A percentile compares a stretch with the other conserved stretches of the same genome.
phyloP scores from a whole-genome alignment of 2,113 vertebrate genomes.

The Muntiacus reevesi region DNA sequence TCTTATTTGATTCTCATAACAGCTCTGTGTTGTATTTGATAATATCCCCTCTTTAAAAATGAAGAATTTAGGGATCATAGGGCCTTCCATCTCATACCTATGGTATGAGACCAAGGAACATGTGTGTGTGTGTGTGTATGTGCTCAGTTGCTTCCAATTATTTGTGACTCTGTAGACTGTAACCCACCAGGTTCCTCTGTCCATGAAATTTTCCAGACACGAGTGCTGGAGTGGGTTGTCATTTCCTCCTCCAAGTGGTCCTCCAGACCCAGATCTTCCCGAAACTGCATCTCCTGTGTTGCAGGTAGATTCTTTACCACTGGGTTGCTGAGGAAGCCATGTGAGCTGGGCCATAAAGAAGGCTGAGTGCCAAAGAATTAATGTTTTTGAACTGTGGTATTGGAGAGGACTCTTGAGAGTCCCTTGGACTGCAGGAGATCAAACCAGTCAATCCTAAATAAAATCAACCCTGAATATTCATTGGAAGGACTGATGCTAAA shows the following conservation, averaged over 20 bases:
- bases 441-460: background rate
- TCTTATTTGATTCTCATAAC: background rate
- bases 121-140: fast-evolving
- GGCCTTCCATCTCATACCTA: background rate
- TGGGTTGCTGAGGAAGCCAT: background rate
- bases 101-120: background rate
- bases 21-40: background rate
- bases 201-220: background rate
- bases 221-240: background rate
- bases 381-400: background rate
- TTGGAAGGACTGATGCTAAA: background rate
- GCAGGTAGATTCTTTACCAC: background rate
- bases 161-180: background rate
- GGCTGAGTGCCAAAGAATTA: background rate
- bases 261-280: background rate
- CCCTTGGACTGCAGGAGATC: background rate
- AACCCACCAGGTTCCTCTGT: background rate
- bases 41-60: background rate
- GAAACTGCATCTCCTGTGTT: background rate
- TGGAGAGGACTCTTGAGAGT: background rate
- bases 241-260: background rate
- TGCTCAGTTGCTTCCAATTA: background rate
- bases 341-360: background rate
- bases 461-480: background rate
- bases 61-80: background rate